These are phyloP conservation scores for Coranthus polyacanthus DNA, from an alignment of 2,797 vertebrate genomes.

Conservation along the genomic window DNA sequence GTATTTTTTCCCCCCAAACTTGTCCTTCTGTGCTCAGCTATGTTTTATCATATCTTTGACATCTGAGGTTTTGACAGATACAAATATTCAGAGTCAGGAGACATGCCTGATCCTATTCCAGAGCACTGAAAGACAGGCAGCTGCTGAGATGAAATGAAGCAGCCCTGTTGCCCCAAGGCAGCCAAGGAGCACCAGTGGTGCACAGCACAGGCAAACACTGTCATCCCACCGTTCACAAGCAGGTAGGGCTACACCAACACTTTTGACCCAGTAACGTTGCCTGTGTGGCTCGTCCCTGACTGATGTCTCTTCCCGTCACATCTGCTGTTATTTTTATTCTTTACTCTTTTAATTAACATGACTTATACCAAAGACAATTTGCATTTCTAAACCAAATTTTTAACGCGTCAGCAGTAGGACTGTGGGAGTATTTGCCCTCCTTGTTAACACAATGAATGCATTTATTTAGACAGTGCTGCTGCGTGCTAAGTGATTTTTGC, in stretches of 20 bases:
- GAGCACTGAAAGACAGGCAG: conserved; percentile 60
- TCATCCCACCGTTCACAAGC: conserved; percentile 39
- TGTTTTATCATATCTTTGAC: conserved; percentile 51
- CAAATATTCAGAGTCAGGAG: conserved; percentile 66
- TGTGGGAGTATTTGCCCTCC: no score
- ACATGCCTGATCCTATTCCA: conserved; percentile 59
- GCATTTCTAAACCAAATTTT: not conserved
- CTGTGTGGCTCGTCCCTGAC: conserved; percentile 27
- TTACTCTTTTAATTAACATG: not conserved
- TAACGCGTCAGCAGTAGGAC: not conserved
- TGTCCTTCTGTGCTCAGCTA: conserved; percentile 1
- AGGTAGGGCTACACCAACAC: conserved; percentile 15
- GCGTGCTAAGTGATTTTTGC: no score
- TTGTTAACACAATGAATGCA: no score
- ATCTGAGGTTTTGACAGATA: conserved; percentile 65
- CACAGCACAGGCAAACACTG: conserved; percentile 31
- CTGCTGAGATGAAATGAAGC: conserved; percentile 65
- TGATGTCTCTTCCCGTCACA: not conserved
- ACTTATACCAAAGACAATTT: not conserved
- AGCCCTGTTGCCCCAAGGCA: conserved; percentile 55
- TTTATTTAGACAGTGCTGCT: no score
- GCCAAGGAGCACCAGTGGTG: conserved; percentile 32
- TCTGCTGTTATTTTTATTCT: not conserved
- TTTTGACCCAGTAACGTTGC: conserved; percentile 49
- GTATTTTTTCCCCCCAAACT: not conserved